Evolutionary conservation across 2,113 vertebrate species (phyloP).

Genomic region (Lamprologus tigripictilis): DNA sequence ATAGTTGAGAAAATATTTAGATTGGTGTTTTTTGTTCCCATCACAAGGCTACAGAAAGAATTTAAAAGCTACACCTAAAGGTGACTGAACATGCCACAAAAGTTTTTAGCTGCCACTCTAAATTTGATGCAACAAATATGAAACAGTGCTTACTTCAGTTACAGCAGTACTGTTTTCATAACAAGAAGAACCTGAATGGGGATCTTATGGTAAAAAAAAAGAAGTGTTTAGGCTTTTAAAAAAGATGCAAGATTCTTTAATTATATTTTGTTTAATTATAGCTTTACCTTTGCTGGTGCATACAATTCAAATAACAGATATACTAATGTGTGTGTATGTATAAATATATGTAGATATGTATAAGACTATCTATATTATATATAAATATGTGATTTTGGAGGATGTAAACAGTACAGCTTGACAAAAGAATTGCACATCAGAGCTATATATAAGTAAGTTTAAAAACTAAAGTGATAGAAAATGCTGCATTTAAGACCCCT

Average conservation of each 20-base stretch:
- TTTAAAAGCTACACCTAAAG: background rate
- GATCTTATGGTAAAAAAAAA: background rate
- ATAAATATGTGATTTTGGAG: background rate
- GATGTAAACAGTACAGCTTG: background rate
- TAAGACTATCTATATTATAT: background rate
- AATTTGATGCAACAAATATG: background rate
- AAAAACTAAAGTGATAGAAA: background rate
- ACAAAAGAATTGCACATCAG: background rate
- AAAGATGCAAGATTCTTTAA: background rate
- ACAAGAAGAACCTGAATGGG: background rate
- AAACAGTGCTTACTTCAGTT: background rate
- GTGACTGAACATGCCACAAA: background rate
- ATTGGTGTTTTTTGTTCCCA: background rate
- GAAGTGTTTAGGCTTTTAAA: background rate
- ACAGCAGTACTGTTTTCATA: background rate
- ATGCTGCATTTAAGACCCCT: background rate
- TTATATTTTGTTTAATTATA: background rate
- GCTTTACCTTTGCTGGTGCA: background rate
- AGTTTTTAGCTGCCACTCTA: accelerated
- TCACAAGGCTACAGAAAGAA: background rate
- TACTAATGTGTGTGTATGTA: background rate
- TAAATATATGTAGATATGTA: background rate
- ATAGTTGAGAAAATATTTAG: background rate
- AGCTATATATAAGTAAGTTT: background rate
- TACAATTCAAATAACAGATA: background rate